phyloP scores from a whole-genome alignment of 2,797 vertebrate species.

The Peromyscus aztecus region DNA sequence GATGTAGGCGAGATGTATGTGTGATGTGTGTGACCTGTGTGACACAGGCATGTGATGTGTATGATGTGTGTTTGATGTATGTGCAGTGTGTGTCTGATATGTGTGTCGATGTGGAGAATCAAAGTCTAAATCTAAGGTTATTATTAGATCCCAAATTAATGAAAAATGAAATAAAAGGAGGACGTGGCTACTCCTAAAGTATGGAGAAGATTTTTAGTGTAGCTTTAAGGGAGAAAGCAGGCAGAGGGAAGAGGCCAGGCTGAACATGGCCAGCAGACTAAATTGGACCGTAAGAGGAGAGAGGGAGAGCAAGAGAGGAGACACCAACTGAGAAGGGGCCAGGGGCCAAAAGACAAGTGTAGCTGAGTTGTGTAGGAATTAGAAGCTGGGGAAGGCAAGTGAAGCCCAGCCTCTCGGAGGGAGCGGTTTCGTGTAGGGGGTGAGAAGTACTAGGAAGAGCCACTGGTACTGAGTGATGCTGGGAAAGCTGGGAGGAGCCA shows the following conservation, averaged over 20 bases:
- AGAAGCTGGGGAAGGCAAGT: neutral
- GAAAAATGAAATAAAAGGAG: neutral
- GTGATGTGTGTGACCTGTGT: neutral
- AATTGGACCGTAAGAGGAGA: neutral
- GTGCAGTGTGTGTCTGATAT: neutral
- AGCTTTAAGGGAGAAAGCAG: neutral
- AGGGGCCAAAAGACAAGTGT: neutral
- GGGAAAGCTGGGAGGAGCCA: neutral
- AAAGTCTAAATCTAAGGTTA: neutral
- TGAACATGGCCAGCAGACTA: neutral
- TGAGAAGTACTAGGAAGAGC: neutral
- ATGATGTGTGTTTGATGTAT: neutral
- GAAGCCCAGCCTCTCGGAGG: neutral
- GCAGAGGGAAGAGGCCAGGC: neutral
- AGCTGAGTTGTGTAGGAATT: neutral
- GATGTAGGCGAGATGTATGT: neutral
- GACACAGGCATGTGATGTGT: neutral
- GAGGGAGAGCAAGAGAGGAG: neutral
- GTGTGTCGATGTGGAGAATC: neutral
- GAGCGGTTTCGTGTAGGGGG: neutral
- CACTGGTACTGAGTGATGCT: neutral
- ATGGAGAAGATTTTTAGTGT: neutral
- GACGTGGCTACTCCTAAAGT: neutral
- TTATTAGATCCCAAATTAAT: neutral
- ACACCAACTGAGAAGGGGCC: neutral